Evolutionary conservation across 2,888 invertebrate genomes (phyloP), one percentile per base, ranked within the genome.

Genomic region (Microctonus aethiopoides): DNA sequence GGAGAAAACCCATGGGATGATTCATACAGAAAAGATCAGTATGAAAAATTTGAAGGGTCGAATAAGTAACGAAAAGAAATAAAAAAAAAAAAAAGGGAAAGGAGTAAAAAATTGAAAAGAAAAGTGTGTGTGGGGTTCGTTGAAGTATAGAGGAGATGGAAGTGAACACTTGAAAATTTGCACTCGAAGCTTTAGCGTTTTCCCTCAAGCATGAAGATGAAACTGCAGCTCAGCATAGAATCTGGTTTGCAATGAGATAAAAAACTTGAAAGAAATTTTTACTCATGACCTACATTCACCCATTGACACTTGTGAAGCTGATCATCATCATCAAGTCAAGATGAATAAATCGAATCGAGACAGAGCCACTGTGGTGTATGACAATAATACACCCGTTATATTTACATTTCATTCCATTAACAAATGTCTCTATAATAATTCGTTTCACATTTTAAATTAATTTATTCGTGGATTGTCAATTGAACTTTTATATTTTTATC

Each of bases 211-310:
- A 56, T 67, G 51, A 51, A 67, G 65, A 71, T 54, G 52, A 36
- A 52, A n/a, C 20, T 36, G 16, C 36, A 54, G 59, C 57, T 52
- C 59, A 62, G 39, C n/a, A n/a, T n/a, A n/a, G n/a, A n/a, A 67
- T 52, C 29, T 52, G 64, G 67, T 51, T 41, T 71, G 69, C 67
- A 67, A 60, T 61, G 67, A 72, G 65, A 74, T 67, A 71, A 72
- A 65, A 54, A 72, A 72, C 67, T 73, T 72, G 71, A 67, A 72
- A 67, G 68, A 65, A 52, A 71, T 71, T 74, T 70, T 66, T 46
- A 59, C 67, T 57, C 64, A 66, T 68, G 74, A 74, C 75, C 74
- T 54, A 73, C 56, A 71, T 75, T 51, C 56, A 34, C 16, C 7
- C 26, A n/a, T 26, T 24, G 20, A n/a, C n/a, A 59, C 16, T 36